Percentiles rank a stretch among this genome's conserved stretches.
These are phyloP conservation scores for Cydia strobilella DNA, from an alignment of 1,140 invertebrate genomes.

Conservation along the genomic window DNA sequence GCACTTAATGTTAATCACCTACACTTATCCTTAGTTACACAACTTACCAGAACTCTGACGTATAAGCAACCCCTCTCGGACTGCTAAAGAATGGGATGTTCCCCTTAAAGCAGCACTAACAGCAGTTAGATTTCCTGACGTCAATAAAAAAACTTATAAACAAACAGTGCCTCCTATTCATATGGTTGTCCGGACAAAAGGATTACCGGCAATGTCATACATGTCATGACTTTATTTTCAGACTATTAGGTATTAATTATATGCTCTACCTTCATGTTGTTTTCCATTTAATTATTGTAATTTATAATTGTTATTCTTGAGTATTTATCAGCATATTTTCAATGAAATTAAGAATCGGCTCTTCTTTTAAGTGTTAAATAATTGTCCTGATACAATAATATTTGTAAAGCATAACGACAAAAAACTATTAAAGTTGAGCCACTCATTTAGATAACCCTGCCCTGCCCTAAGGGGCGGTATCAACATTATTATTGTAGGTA, in stretches of 20 bases:
- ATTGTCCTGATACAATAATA: no score
- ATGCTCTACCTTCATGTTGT: background rate
- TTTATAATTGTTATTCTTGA: background rate
- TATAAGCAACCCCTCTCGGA: no score
- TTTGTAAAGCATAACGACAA: no score
- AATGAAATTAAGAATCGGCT: background rate
- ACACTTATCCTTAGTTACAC: no score
- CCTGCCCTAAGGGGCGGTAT: conserved; percentile 44
- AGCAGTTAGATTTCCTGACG: no score
- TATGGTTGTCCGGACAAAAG: background rate
- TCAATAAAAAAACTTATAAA: background rate
- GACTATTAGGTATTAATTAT: background rate
- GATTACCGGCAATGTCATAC: background rate
- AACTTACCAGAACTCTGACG: no score
- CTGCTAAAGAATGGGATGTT: no score
- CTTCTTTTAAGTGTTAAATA: no score
- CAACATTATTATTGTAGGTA: conserved; percentile 46
- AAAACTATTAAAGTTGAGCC: background rate
- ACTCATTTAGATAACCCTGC: conserved; percentile 45
- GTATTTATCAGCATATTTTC: no score
- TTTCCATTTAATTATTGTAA: background rate
- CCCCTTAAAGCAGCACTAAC: no score
- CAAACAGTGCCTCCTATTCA: background rate
- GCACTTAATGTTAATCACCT: no score
- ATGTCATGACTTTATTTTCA: conserved; percentile 14